Evolutionary conservation across 2,797 vertebrate genomes (phyloP), one percentile per base, ranked within the genome.

Genomic region (Hydrocynus forskahlii): DNA sequence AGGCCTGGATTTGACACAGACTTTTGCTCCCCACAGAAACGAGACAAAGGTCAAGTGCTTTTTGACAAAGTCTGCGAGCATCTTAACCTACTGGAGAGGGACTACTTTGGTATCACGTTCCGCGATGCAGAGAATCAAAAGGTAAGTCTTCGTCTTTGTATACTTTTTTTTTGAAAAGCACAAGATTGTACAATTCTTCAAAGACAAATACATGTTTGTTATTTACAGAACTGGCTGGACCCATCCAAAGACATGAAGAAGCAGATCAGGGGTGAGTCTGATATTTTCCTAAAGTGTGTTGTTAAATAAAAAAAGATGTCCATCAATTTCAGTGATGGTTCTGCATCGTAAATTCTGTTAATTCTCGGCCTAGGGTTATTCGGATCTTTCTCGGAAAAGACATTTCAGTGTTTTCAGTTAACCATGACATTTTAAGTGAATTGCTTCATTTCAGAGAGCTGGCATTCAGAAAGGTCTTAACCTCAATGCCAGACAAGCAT

Each of bases 231-330:
- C 91, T 99, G 97, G 97, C 90, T 99, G 94, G 97, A 99, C 88
- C 97, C 97, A 67, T 90, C 94, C 62, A 99, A 99, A 90, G 97
- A 97, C 89, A 97, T 99, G 89, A 99, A 99, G 94, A 99, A 99
- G 89, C 97, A 99, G 92, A 95, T 98, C 78, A 93, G 97, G 96
- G 98, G 97, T 99, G 91, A 96, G 96, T 79, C 7, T 10, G 1
- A 43, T 10, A 14, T 74, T 59, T 74, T 29, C 8, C 4, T 23
- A 5, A 29, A 54, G 55, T 35, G 4, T 45, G 17, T 57, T 2
- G 19, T 40, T 8, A 35, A 35, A 35, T 1, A 40, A 67, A 16
- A 13, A 2, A 60, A 5, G 7, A 13, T 25, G 21, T 60, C 0
- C 12, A 0, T 9, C 29, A 1, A 17, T 8, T 9, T 67, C 17